Base-by-base conservation (phyloP, 1,140 invertebrate species). In the Cyclargus thomasi region DNA sequence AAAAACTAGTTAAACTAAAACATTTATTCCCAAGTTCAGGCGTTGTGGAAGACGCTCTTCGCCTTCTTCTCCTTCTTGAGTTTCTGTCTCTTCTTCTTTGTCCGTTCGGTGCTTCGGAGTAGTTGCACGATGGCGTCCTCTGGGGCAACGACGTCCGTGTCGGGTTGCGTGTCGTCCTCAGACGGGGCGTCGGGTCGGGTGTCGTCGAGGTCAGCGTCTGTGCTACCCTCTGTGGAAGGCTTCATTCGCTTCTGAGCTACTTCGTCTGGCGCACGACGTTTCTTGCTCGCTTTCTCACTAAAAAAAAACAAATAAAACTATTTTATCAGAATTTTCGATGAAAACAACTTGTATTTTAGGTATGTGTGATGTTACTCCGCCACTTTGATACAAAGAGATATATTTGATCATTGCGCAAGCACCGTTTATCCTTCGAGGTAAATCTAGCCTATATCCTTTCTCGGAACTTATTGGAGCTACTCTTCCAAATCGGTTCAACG, bases 1-100 rank as follows among this genome's bases (percentile, higher is more conserved):
- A 64, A 64, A 20, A 20, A 64, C 3, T 23, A 39, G 39, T 11
- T 53, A 10, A 20, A 47, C 14, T n/a, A n/a, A 39, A 53, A 65
- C 3, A 53, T 75, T 69, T 75, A 73, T 76, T 47, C 11, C 39
- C 11, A 2, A 11, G 0, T 14, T 75, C 53, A 85, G 65, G 83
- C 84, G 74, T 87, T 89, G 79, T 87, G 74, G 67, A 88, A 91
- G 0, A 91, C 81, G 67, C 88, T 90, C 67, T 86, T 90, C 0
- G 81, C 77, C 74, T 86, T 90, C 74, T 90, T 91, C 72, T 89
- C 82, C n/a, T 67, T 76, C 22, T 85, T 90, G 67, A 71, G 78
- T 76, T 90, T 83, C 53, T 88, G 84, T 18, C 82, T 70, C 67
- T 78, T 87, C 53, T 76, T 72, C 73, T 89, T 91, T 67, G 79